Conservation (phyloP, 2,113 vertebrate genomes). For the Phoenicopterus ruber region DNA sequence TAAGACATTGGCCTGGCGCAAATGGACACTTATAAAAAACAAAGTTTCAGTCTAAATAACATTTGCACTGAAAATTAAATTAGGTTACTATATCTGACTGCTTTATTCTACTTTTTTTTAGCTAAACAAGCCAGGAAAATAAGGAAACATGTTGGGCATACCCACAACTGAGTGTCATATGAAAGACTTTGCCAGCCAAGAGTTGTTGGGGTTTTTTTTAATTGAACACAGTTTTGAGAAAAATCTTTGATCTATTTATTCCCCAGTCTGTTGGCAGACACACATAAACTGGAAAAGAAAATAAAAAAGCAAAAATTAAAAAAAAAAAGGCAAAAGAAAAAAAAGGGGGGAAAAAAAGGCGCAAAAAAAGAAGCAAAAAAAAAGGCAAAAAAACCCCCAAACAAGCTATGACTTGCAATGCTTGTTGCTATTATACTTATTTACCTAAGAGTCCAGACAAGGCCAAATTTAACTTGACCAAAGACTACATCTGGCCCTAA, state of each 20-base stretch:
- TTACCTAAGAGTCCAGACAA: not conserved
- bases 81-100: not conserved
- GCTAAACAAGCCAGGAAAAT: not conserved
- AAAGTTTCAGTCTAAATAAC: not conserved
- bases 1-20: not conserved
- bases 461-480: not conserved
- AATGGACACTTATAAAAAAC: not conserved
- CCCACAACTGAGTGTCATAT: not conserved
- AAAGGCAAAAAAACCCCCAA: no score
- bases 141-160: not conserved
- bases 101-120: not conserved
- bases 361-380: no score
- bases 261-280: not conserved
- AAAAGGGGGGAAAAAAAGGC: not conserved
- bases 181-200: not conserved
- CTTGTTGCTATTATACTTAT: not conserved
- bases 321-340: no score
- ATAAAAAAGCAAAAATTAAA: no score
- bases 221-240: not conserved
- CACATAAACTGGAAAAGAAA: not conserved
- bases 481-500: not conserved
- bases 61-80: not conserved
- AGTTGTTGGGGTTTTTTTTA: not conserved
- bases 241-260: constrained; percentile 13
- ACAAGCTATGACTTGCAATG: not conserved